Percentiles rank a stretch among this genome's conserved stretches.
Evolutionary conservation across 2,797 vertebrate genomes (phyloP).

Genomic region (Enteromius afrohamiltoni): DNA sequence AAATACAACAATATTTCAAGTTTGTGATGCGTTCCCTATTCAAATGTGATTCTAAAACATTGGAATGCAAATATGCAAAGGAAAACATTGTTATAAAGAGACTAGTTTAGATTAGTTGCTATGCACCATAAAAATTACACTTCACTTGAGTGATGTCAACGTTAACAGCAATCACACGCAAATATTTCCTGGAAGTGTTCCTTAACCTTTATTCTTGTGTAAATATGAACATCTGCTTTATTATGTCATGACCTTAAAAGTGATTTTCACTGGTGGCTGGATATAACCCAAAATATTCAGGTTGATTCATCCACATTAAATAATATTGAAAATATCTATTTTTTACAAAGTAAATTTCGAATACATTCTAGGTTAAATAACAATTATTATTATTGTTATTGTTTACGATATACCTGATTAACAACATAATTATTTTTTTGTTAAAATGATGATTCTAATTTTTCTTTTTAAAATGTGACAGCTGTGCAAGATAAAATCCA

Average conservation of each 20-base stretch:
- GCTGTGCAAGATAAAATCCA: background rate
- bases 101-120: slow-evolving; percentile 29
- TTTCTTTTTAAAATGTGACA: background rate
- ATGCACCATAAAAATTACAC: slow-evolving; percentile 28
- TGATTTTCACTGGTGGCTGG: background rate
- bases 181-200: slow-evolving; percentile 22
- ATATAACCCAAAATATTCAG: background rate
- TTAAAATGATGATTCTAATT: background rate
- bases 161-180: slow-evolving; percentile 16
- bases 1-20: background rate
- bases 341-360: background rate
- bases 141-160: slow-evolving; percentile 24
- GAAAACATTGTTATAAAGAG: background rate
- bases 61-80: slow-evolving; percentile 4
- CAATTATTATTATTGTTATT: background rate
- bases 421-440: background rate
- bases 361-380: background rate
- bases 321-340: background rate
- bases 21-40: background rate
- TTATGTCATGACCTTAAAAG: background rate
- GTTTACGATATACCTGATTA: background rate
- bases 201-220: background rate
- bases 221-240: slow-evolving; percentile 17
- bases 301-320: slow-evolving; percentile 3
- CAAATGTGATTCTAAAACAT: background rate